A percentile compares a stretch with the other conserved stretches of the same genome.
These are phyloP conservation scores for Mycogona germanica DNA, from an alignment of 2,888 invertebrate species.

Conservation along the genomic window DNA sequence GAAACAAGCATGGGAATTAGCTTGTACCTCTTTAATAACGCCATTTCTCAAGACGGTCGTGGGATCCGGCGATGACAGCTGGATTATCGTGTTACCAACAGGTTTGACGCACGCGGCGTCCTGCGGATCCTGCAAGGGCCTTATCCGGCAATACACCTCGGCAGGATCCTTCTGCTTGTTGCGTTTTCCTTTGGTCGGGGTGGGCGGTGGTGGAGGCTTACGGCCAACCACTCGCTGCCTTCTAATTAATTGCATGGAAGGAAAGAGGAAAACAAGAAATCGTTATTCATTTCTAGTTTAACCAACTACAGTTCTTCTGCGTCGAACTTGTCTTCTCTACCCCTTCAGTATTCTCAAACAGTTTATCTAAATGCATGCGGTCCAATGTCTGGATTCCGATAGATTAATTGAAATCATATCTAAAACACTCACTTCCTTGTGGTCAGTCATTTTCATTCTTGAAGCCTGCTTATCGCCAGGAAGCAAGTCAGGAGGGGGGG, in stretches of 20 bases:
- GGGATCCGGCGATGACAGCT: constrained; percentile 34
- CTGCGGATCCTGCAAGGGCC: constrained; percentile 53
- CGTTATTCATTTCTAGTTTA: no score
- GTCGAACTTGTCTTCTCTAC: no score
- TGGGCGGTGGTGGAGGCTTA: constrained; percentile 18
- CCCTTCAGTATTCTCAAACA: no score
- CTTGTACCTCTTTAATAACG: constrained; percentile 23
- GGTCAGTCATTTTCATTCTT: no score
- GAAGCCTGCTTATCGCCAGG: no score
- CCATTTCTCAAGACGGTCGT: constrained; percentile 19
- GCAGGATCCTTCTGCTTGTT: constrained; percentile 46
- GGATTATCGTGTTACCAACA: constrained; percentile 31
- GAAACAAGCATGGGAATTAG: background rate
- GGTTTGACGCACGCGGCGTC: constrained; percentile 38
- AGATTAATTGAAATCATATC: no score
- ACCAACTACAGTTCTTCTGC: no score
- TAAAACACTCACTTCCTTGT: no score
- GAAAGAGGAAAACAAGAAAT: no score
- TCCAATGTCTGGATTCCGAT: no score
- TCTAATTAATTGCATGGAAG: background rate
- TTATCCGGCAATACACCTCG: constrained; percentile 75
- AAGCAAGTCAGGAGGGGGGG: no score
- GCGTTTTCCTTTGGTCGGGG: constrained; percentile 13
- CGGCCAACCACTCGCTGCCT: constrained; percentile 5
- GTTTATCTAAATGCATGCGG: no score